A percentile compares a stretch with the other conserved stretches of the same genome.
These are phyloP conservation scores for Globia sparganii DNA, from an alignment of 2,888 invertebrate species.

Conservation along the genomic window DNA sequence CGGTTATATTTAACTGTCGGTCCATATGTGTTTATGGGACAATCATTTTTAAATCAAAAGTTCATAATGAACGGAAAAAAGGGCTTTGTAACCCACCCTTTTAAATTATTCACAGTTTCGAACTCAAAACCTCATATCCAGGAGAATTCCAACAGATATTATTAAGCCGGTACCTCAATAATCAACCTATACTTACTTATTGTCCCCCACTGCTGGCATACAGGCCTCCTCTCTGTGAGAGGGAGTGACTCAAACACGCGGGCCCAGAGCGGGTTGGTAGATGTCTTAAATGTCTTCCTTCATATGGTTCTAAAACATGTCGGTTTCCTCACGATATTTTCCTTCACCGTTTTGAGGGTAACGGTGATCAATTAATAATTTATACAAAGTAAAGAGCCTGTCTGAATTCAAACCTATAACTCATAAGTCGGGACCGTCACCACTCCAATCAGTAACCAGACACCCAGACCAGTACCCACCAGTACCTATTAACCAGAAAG, in stretches of 20 bases:
- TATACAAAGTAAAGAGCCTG: not conserved
- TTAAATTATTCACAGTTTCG: not conserved
- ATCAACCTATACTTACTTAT: not conserved
- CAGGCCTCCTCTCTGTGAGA: not conserved
- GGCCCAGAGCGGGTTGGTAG: not conserved
- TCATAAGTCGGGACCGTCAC: not conserved
- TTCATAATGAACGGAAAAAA: not conserved
- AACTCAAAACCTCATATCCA: not conserved
- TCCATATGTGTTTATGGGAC: not conserved
- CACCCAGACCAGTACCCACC: no score
- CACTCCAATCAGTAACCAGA: not conserved
- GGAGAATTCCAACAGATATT: not conserved
- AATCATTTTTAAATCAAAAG: not conserved
- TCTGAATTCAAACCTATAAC: not conserved
- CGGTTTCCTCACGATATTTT: not conserved
- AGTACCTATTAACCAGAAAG: no score
- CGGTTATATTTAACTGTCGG: constrained; percentile 3
- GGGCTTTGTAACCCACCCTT: not conserved
- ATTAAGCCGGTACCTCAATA: not conserved
- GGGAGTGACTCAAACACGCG: not conserved
- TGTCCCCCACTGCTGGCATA: not conserved
- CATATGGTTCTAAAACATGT: not conserved
- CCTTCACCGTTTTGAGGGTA: not conserved
- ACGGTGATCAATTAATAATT: not conserved
- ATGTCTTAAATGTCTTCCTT: not conserved